These are phyloP conservation scores for Psophia crepitans DNA, from an alignment of 2,113 vertebrate genomes.

Conservation along the genomic window DNA sequence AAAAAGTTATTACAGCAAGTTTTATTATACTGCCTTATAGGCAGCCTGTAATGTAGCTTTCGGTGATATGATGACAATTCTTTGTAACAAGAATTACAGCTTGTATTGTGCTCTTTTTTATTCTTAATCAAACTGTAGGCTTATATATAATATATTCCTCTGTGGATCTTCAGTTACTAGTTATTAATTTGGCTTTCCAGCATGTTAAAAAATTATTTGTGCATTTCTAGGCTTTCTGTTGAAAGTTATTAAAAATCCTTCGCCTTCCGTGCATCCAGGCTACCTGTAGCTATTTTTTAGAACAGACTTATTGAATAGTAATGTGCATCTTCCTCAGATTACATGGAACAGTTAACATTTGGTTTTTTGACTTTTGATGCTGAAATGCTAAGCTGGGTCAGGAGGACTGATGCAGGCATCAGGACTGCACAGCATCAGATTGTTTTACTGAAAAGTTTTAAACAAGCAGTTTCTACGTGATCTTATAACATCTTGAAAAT, in stretches of 20 bases:
- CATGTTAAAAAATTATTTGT: background rate
- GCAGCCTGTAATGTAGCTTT: background rate
- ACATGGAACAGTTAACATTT: background rate
- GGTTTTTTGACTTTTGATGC: background rate
- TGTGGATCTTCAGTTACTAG: background rate
- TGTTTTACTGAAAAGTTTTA: background rate
- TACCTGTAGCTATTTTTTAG: background rate
- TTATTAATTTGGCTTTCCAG: background rate
- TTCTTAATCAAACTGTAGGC: background rate
- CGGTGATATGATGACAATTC: background rate
- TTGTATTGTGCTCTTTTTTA: background rate
- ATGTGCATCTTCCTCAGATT: background rate
- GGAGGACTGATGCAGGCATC: background rate
- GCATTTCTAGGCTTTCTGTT: background rate
- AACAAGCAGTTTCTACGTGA: background rate
- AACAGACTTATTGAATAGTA: background rate
- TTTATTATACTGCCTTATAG: conserved; percentile 12
- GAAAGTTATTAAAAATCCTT: background rate
- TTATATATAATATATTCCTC: background rate
- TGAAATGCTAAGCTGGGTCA: background rate
- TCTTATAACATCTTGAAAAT: background rate
- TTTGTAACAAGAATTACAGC: background rate
- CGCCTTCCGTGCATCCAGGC: background rate
- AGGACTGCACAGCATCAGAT: background rate
- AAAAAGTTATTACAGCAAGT: conserved; percentile 9